A percentile compares a stretch with the other conserved stretches of the same genome.
Evolutionary conservation across 2,888 invertebrate species (phyloP).

Genomic region (Drosophila tanythrix): DNA sequence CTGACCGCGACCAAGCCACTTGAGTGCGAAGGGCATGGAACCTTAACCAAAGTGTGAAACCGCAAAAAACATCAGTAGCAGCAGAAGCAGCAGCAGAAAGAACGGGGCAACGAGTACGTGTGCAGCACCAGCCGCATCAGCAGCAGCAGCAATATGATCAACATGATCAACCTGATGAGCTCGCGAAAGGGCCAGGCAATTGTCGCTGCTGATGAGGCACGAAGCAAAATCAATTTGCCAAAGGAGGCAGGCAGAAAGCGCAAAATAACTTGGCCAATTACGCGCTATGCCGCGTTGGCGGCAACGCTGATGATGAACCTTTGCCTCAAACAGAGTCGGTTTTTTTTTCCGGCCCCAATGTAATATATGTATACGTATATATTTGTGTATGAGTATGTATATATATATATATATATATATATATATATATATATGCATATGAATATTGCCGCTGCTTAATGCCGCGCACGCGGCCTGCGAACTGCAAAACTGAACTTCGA

Average conservation of each 20-base stretch:
- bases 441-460: slow-evolving; percentile 45
- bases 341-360: neutral
- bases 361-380: neutral
- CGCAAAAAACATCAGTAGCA: slow-evolving; percentile 84
- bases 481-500: slow-evolving; percentile 57
- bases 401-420: neutral
- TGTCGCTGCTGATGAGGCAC: slow-evolving; percentile 77
- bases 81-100: slow-evolving; percentile 22
- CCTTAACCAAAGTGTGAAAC: slow-evolving; percentile 85
- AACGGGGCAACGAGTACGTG: neutral
- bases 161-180: slow-evolving; percentile 55
- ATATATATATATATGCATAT: neutral
- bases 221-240: slow-evolving; percentile 76
- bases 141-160: slow-evolving; percentile 9
- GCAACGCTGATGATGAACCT: slow-evolving; percentile 22
- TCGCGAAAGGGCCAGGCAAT: slow-evolving; percentile 55
- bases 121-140: slow-evolving; percentile 11
- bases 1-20: slow-evolving; percentile 36
- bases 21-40: slow-evolving; percentile 73
- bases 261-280: slow-evolving; percentile 75
- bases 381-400: neutral
- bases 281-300: slow-evolving; percentile 30
- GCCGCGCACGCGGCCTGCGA: slow-evolving; percentile 58
- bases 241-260: slow-evolving; percentile 65
- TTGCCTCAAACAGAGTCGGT: slow-evolving; percentile 1